Evolutionary conservation across 2,888 invertebrate genomes (phyloP).

Genomic region (Hydraecia micacea): DNA sequence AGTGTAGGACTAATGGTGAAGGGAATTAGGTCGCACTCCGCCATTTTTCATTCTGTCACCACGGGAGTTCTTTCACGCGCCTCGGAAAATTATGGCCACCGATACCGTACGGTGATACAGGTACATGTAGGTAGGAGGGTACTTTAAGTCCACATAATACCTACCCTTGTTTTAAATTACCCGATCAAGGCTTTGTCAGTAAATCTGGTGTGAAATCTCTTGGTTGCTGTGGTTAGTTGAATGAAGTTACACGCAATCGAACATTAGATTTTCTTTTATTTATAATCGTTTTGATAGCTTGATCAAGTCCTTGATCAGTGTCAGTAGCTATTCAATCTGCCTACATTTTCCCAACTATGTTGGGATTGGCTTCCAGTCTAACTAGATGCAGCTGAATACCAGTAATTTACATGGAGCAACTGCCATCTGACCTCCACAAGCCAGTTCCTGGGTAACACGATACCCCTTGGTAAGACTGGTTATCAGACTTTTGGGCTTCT

Average conservation of each 20-base stretch:
- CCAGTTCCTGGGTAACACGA: too few relatives aligned
- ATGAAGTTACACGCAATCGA: background rate
- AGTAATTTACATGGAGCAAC: background rate
- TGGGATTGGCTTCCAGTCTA: background rate
- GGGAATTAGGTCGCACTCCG: slow-evolving; percentile 74
- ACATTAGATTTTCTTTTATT: background rate
- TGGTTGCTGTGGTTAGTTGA: background rate
- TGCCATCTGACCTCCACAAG: too few relatives aligned
- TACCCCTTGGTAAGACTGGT: too few relatives aligned
- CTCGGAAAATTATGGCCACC: slow-evolving; percentile 64
- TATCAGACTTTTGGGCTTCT: too few relatives aligned
- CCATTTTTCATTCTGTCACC: slow-evolving; percentile 84
- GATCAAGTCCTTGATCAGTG: background rate
- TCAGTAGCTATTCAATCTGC: background rate
- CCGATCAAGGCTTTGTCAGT: background rate
- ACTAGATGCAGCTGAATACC: background rate
- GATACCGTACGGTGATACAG: slow-evolving; percentile 48
- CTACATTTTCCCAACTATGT: background rate
- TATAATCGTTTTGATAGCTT: background rate
- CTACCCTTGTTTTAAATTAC: background rate
- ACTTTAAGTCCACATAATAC: slow-evolving; percentile 2
- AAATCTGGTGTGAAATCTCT: background rate
- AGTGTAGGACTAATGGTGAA: slow-evolving; percentile 66
- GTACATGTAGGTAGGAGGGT: slow-evolving; percentile 21
- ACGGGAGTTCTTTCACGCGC: slow-evolving; percentile 61